Base-by-base conservation (phyloP, 2,113 vertebrate genomes). In the Guaruba guarouba region DNA sequence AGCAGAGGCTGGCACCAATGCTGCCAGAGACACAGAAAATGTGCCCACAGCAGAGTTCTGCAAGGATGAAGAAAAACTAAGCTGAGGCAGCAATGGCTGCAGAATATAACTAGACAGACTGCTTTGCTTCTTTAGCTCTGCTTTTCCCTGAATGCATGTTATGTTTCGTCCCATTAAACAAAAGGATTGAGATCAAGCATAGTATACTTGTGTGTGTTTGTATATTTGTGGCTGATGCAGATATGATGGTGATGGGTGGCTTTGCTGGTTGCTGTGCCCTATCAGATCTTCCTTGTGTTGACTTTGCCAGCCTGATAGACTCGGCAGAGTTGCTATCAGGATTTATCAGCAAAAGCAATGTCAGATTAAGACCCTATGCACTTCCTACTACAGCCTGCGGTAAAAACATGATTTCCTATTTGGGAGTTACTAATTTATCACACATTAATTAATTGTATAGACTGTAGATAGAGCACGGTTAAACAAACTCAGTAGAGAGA, bases 361-460 rank as follows among this genome's bases (percentile, higher is more conserved):
- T 69, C 93, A 96, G 81, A 92, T 29, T 59, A 37, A 91, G 92
- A 82, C 77, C 92, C 85, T 11, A 31, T 20, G 51, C 68, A 19
- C 59, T 88, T 67, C 75, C 79, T 94, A 55, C 82, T 93, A 9
- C 73, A 77, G 89, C 92, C 95, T 71, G 81, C 46, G 39, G 92
- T 35, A 0, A 96, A 96, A 95, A 35, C 81, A 78, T 24, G 57
- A 70, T 91, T 96, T 95, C 87, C 91, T 97, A 52, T 92, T 95
- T 88, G 93, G 87, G 93, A 96, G 67, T 86, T 83, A 59, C 75
- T 93, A 78, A 95, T 95, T 93, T 86, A 95, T 97, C 84, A 91
- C 68, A 67, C n/a, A 14, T 93, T 95, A 96, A 95, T 96, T 95
- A 96, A 92, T 85, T 7, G 10, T 77, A 91, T 64, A 93, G 95